Base-by-base conservation (phyloP, 2,888 invertebrate genomes). In the Erynnis tages region DNA sequence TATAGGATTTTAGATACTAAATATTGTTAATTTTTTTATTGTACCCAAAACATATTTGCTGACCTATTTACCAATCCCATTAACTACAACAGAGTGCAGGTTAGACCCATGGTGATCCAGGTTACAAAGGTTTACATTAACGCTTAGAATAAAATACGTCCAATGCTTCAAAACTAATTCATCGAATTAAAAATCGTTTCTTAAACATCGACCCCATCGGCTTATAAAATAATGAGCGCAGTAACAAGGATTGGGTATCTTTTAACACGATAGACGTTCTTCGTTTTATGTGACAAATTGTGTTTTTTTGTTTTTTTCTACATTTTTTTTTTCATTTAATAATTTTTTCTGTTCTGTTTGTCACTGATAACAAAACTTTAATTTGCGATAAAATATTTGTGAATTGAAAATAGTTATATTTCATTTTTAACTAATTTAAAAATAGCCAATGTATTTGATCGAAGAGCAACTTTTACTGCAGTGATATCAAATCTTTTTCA, bases 81-180 rank as follows among this genome's bases (percentile, higher is more conserved):
- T 27, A 29, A 35, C 34, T 43, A 21, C 16, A 35, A 38, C 17
- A 34, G 19, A 30, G 38, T 41, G 30, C 11, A 47, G 44, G 30
- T 52, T 50, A 25, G 13, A 34, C 34, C 49, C 54, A 50, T 35
- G 47, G 21, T 43, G 46, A 54, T 32, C 62, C 57, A 65, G 76
- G 71, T 70, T 60, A 61, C 65, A 62, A 56, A 67, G 70, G 68
- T 69, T 63, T 63, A 69, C 54, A 65, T 71, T 76, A 79, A 76
- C 74, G 81, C 79, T 80, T 71, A 55, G 65, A 61, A 62, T 57
- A 61, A 61, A 68, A 13, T 17, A 21, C 60, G 69, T 62, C 72
- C 71, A 77, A 71, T 73, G 83, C 84, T 86, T 66, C 63, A 67
- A 68, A 71, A 73, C 76, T 81, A 76, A 76, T 75, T 65, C 53